These are phyloP conservation scores for Brachyalestes nurse DNA, from an alignment of 2,797 vertebrate species.

Conservation along the genomic window DNA sequence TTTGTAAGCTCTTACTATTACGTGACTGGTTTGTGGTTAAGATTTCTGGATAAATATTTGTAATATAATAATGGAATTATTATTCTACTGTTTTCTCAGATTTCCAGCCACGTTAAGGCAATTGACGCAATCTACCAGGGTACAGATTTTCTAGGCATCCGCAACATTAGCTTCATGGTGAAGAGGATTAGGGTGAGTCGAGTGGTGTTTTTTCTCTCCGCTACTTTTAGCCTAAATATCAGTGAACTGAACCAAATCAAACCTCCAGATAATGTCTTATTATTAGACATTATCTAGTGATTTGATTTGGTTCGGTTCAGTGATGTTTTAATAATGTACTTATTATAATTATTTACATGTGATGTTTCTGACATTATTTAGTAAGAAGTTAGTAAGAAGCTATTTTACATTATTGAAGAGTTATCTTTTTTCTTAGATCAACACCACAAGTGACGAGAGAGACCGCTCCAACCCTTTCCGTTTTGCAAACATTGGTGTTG, in stretches of 20 bases:
- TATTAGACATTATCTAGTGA: no score
- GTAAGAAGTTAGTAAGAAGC: background rate
- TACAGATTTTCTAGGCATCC: slow-evolving; percentile 96
- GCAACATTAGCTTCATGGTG: slow-evolving; percentile 99
- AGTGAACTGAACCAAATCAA: background rate
- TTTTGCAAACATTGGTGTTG: slow-evolving; percentile 96
- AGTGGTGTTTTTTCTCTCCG: background rate
- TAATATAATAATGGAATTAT: background rate
- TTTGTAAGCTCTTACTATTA: background rate
- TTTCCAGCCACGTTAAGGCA: slow-evolving; percentile 97
- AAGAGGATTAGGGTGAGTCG: slow-evolving; percentile 93
- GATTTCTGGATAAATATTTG: background rate
- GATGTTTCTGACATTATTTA: background rate
- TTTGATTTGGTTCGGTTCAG: no score
- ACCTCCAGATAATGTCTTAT: background rate
- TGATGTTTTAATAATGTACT: no score
- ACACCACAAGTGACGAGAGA: slow-evolving; percentile 89
- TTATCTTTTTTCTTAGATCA: slow-evolving; percentile 82
- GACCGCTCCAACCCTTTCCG: slow-evolving; percentile 94
- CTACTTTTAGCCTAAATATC: background rate
- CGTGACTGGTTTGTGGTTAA: background rate
- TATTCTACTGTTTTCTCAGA: slow-evolving; percentile 71
- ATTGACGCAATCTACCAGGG: slow-evolving; percentile 98
- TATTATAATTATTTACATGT: no score
- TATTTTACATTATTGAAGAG: background rate